Evolutionary conservation across 2,113 vertebrate species (phyloP).

Genomic region (Epinephelus moara): DNA sequence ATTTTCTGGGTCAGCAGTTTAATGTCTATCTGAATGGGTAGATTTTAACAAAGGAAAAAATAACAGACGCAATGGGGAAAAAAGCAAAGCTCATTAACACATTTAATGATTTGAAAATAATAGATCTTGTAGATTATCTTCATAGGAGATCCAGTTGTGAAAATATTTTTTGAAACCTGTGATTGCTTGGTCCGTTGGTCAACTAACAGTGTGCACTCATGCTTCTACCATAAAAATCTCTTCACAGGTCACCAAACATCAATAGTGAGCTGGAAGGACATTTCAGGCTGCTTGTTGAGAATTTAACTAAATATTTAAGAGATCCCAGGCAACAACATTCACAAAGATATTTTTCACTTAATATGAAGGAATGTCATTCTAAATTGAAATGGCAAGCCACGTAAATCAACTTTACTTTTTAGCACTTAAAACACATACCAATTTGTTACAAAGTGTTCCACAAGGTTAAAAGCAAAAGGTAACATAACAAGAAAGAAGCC

Average conservation of each 20-base stretch:
- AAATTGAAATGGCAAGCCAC: not conserved
- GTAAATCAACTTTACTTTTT: not conserved
- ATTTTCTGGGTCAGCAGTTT: not conserved
- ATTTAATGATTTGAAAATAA: not conserved
- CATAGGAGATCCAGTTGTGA: not conserved
- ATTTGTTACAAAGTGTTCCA: conserved; percentile 4
- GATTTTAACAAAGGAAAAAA: too few relatives aligned
- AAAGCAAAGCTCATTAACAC: not conserved
- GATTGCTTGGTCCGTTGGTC: not conserved
- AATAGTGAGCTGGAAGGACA: not conserved
- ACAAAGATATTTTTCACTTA: not conserved
- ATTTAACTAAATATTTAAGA: not conserved
- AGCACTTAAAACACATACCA: not conserved
- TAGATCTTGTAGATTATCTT: too few relatives aligned
- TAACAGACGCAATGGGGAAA: too few relatives aligned
- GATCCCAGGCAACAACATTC: not conserved
- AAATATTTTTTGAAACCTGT: not conserved
- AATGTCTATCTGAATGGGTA: not conserved
- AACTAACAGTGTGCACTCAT: too few relatives aligned
- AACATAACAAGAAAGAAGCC: not conserved
- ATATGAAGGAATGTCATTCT: conserved; percentile 2
- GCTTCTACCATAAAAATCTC: too few relatives aligned
- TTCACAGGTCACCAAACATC: not conserved
- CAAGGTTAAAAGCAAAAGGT: conserved; percentile 14
- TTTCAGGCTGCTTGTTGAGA: not conserved